Evolutionary conservation across 2,888 invertebrate species (phyloP), one percentile per base, ranked within the genome.

Genomic region (Ariolimax columbianus): DNA sequence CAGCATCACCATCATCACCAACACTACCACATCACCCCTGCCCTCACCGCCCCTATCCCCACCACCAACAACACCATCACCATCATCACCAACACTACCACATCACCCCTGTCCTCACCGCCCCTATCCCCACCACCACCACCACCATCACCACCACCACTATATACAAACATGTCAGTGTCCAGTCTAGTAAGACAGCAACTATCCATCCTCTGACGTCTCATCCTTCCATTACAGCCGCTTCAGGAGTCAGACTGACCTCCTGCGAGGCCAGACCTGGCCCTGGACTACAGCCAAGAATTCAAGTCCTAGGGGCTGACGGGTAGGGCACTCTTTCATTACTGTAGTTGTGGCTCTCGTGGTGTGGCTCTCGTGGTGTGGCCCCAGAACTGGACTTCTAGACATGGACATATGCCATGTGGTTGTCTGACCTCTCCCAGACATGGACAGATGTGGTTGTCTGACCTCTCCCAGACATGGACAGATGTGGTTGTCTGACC

Each of bases 241-340:
- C 83, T 9, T 59, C 73, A 14, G 86, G 86, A 0, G n/a, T 86
- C 6, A 70, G 83, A 26, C 19, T 86, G 17, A 78, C 72, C 4
- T 63, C 82, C 14, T 86, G 85, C 40, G 77, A 66, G n/a, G 82
- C 85, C 11, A 77, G 85, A n/a, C 83, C 83, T 17, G 86, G 86
- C 2, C 86, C 73, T 7, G 83, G 51, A 26, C 82, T 66, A 11
- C 33, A 77, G 14, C 86, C 86, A 3, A 66, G 38, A 19, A n/a
- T 83, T 30, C 75, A 78, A 40, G 59, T 86, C 14, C 68, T 86
- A 23, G 43, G 77, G 23, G 4, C 63, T 36, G 63, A 79, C 6
- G 86, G 86, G 86, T 86, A 68, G 30, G 38, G 47, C 7, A n/a
- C n/a, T n/a, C n/a, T n/a, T n/a, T n/a, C n/a, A n/a, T n/a, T n/a